phyloP scores from a whole-genome alignment of 2,797 vertebrate genomes.

The Brachyalestes nurse region DNA sequence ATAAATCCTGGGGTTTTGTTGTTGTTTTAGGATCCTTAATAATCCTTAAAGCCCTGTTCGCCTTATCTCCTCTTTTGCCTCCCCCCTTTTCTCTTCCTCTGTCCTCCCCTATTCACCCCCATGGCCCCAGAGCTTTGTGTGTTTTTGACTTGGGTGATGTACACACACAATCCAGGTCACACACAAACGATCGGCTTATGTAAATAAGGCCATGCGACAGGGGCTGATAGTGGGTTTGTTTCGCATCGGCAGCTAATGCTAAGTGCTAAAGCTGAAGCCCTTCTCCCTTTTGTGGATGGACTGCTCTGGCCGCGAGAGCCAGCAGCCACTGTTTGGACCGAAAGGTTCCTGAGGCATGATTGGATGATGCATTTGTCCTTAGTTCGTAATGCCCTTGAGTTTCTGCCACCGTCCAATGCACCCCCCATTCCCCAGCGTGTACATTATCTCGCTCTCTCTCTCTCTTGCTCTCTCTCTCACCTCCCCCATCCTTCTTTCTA shows the following conservation, averaged over 20 bases:
- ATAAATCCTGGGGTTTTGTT: conserved; percentile 68
- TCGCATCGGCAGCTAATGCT: conserved; percentile 49
- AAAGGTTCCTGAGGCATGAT: conserved; percentile 75
- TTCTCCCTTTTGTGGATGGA: conserved; percentile 18
- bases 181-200: conserved; percentile 77
- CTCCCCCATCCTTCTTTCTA: conserved; percentile 47
- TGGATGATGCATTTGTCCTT: conserved; percentile 84
- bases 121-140: conserved; percentile 71
- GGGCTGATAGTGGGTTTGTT: conserved; percentile 46
- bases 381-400: conserved; percentile 86
- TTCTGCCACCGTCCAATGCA: conserved; percentile 76
- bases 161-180: conserved; percentile 83
- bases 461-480: conserved; percentile 36
- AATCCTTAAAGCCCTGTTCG: conserved; percentile 69
- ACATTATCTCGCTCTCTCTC: conserved; percentile 45
- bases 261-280: conserved; percentile 21
- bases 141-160: conserved; percentile 78
- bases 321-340: conserved; percentile 55
- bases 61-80: conserved; percentile 68
- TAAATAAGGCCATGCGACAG: conserved; percentile 67
- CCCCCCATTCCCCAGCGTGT: conserved; percentile 57
- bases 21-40: conserved; percentile 69
- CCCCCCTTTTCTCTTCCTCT: conserved; percentile 64
- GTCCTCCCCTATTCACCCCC: conserved; percentile 39
- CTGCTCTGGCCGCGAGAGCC: conserved; percentile 35